A percentile compares a stretch with the other conserved stretches of the same genome.
Conservation (phyloP, 2,113 vertebrate species). For the Ellobius talpinus region DNA sequence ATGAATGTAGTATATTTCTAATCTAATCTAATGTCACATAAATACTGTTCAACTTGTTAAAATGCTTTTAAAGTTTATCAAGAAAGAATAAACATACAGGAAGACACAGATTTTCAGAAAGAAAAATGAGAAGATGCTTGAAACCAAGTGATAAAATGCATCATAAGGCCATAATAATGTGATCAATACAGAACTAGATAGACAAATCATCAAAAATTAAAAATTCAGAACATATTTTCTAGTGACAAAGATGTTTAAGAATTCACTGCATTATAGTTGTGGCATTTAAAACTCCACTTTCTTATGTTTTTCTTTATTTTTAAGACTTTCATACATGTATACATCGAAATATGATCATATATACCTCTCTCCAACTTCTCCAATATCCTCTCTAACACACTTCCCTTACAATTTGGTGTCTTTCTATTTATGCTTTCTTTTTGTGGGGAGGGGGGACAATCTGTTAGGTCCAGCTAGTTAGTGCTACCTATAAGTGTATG, state of each 20-base stretch:
- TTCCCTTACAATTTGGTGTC: not conserved
- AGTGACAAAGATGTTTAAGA: constrained; percentile 6
- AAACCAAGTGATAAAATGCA: constrained; percentile 60
- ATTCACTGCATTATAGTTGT: not conserved
- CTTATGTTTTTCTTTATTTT: not conserved
- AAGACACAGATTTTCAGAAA: not conserved
- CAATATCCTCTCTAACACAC: not conserved
- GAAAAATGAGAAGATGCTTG: constrained; percentile 21
- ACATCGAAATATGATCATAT: not conserved
- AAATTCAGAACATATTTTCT: not conserved
- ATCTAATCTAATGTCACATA: constrained; percentile 18
- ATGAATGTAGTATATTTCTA: constrained; percentile 45
- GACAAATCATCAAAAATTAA: constrained; percentile 52
- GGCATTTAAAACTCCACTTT: not conserved
- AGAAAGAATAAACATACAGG: constrained; percentile 30
- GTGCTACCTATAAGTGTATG: not conserved
- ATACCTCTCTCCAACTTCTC: not conserved
- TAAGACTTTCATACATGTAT: not conserved
- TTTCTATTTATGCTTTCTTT: not conserved
- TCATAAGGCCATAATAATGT: constrained; percentile 54
- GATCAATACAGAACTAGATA: constrained; percentile 28
- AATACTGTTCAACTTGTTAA: constrained; percentile 50
- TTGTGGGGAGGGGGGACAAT: not conserved
- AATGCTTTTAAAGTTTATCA: constrained; percentile 46
- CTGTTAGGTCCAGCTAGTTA: not conserved